These are phyloP conservation scores for Microtus pennsylvanicus DNA, from an alignment of 2,113 vertebrate genomes.

Conservation along the genomic window DNA sequence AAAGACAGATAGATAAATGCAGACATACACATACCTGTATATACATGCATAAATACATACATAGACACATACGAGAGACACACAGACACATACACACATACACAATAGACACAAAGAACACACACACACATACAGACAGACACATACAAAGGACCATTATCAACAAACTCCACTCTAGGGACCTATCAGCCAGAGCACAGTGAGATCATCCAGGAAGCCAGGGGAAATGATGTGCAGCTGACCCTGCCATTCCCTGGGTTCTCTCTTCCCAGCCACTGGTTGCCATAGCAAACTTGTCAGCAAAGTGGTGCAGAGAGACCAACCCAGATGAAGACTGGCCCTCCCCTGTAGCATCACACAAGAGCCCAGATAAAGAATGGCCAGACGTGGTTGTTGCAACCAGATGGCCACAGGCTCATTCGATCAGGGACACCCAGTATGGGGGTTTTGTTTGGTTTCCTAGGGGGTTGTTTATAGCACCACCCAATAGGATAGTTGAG, in stretches of 20 bases:
- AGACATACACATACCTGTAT: not conserved
- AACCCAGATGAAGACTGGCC: not conserved
- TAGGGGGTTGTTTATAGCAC: not conserved
- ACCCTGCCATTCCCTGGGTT: not conserved
- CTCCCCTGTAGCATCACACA: not conserved
- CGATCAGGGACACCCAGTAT: not conserved
- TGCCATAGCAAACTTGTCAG: slow-evolving; percentile 31
- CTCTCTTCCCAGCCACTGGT: not conserved
- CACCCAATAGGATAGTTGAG: not conserved
- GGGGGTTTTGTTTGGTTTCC: not conserved
- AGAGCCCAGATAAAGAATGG: not conserved
- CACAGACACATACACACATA: too few species aligned
- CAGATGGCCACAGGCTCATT: not conserved
- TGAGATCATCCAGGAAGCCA: not conserved
- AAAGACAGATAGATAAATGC: not conserved
- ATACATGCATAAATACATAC: not conserved
- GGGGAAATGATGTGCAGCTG: not conserved
- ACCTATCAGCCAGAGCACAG: not conserved
- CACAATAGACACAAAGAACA: not conserved
- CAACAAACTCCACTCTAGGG: not conserved
- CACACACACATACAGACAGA: not conserved
- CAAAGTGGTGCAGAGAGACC: not conserved
- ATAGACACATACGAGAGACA: not conserved
- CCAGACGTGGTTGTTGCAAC: not conserved
- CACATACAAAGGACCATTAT: not conserved